Percentiles rank a stretch among this genome's conserved stretches.
Conservation (phyloP, 2,797 vertebrate species). For the Onychomys arenicola region DNA sequence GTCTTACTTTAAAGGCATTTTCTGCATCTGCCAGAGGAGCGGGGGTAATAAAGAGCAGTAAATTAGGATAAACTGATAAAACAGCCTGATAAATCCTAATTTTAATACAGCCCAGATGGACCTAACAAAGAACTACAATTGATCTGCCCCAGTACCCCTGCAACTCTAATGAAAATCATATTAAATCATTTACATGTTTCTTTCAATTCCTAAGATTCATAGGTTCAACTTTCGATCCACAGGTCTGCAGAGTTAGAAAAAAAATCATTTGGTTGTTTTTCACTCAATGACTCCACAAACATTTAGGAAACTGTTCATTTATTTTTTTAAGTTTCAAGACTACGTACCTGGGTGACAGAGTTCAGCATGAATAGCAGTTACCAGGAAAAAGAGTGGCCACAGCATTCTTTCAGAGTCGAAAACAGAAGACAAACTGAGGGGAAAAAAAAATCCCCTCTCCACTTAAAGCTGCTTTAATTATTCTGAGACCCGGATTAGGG, state of each 20-base stretch:
- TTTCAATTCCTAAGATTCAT: constrained; percentile 57
- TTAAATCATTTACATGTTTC: not conserved
- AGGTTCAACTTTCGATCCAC: constrained; percentile 1
- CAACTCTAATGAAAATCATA: constrained; percentile 46
- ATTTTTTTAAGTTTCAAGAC: constrained; percentile 61
- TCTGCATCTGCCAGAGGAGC: constrained; percentile 85
- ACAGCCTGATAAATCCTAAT: constrained; percentile 43
- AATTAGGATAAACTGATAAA: constrained; percentile 35
- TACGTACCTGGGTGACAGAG: constrained; percentile 91
- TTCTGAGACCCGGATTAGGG: constrained; percentile 86
- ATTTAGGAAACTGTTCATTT: constrained; percentile 27
- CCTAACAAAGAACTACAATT: constrained; percentile 15
- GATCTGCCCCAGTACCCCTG: not conserved
- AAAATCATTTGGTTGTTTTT: not conserved
- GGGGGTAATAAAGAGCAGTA: constrained; percentile 69
- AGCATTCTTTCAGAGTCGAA: constrained; percentile 88
- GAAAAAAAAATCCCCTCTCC: constrained; percentile 71
- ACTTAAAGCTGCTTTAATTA: constrained; percentile 86
- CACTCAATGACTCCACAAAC: not conserved
- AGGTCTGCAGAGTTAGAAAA: constrained; percentile 53
- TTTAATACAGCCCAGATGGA: constrained; percentile 46
- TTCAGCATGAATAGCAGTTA: constrained; percentile 79
- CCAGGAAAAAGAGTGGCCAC: constrained; percentile 86
- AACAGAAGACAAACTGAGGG: constrained; percentile 78
- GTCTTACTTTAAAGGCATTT: constrained; percentile 94